Conservation (phyloP, 2,888 invertebrate genomes). For the Rhamphomyia laevipes region DNA sequence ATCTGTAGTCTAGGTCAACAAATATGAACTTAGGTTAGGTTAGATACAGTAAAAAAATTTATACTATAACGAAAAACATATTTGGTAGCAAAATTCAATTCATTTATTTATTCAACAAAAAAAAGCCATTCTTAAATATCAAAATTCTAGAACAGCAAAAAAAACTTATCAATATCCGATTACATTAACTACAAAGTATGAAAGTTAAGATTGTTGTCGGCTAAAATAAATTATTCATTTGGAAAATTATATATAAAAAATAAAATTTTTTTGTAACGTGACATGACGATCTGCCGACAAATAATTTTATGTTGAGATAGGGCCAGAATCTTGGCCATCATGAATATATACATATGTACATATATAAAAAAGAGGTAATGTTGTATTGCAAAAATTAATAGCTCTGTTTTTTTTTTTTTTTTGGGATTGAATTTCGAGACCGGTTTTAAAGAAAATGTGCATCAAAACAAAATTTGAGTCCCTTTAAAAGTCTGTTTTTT, state of each 20-base stretch:
- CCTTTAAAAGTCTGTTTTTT: neutral
- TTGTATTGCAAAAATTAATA: too few species aligned
- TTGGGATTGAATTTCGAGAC: neutral
- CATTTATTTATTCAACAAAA: too few species aligned
- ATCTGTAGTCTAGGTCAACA: too few species aligned
- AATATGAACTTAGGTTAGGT: too few species aligned
- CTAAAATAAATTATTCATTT: neutral
- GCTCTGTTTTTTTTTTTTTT: neutral
- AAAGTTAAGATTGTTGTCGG: conserved; percentile 2
- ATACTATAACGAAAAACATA: too few species aligned
- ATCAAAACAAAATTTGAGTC: neutral
- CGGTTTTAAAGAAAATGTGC: neutral
- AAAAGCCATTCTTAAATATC: too few species aligned
- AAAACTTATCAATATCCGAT: too few species aligned
- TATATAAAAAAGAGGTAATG: too few species aligned
- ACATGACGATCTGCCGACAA: neutral
- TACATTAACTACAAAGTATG: neutral
- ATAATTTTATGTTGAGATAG: conserved; percentile 1
- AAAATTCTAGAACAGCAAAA: too few species aligned
- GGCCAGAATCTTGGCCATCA: neutral
- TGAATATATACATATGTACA: too few species aligned
- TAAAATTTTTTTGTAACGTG: neutral
- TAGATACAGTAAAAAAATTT: too few species aligned
- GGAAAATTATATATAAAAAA: neutral
- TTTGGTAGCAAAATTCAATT: too few species aligned